Percentiles rank a stretch among this genome's conserved stretches.
Conservation (phyloP, 2,113 vertebrate genomes). For the Nannospalax galili region DNA sequence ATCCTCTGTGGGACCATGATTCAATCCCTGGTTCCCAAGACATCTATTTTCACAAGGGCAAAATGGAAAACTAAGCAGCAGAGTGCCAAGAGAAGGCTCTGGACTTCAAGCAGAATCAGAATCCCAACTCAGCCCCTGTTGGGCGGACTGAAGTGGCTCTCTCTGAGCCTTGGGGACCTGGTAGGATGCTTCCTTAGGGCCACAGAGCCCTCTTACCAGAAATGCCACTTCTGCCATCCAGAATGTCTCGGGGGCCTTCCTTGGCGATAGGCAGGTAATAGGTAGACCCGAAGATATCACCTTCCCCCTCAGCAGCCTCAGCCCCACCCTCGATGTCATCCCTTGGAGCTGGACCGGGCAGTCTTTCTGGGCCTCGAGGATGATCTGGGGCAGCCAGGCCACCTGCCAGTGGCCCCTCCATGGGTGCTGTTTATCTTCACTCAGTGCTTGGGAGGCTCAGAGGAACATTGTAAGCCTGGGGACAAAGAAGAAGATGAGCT, state of each 20-base stretch:
- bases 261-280: constrained; percentile 76
- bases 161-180: not conserved
- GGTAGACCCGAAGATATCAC: constrained; percentile 68
- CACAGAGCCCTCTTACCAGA: constrained; percentile 75
- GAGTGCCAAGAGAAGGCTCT: not conserved
- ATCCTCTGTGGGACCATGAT: not conserved
- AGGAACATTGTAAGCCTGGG: constrained; percentile 61
- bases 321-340: constrained; percentile 75
- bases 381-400: constrained; percentile 66
- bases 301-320: constrained; percentile 71
- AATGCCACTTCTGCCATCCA: constrained; percentile 79
- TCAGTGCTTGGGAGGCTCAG: constrained; percentile 58
- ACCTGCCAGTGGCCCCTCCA: constrained; percentile 74
- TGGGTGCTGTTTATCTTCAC: constrained; percentile 43
- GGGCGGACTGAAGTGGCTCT: not conserved
- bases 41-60: constrained; percentile 6
- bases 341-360: constrained; percentile 65
- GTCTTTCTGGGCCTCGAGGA: constrained; percentile 74
- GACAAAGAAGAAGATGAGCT: constrained; percentile 51
- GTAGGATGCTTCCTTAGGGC: not conserved
- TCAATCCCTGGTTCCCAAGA: not conserved
- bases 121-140: not conserved
- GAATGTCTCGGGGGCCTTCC: constrained; percentile 68
- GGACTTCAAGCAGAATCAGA: not conserved
- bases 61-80: not conserved